phyloP scores from a whole-genome alignment of 2,888 invertebrate genomes.

The Actias luna region DNA sequence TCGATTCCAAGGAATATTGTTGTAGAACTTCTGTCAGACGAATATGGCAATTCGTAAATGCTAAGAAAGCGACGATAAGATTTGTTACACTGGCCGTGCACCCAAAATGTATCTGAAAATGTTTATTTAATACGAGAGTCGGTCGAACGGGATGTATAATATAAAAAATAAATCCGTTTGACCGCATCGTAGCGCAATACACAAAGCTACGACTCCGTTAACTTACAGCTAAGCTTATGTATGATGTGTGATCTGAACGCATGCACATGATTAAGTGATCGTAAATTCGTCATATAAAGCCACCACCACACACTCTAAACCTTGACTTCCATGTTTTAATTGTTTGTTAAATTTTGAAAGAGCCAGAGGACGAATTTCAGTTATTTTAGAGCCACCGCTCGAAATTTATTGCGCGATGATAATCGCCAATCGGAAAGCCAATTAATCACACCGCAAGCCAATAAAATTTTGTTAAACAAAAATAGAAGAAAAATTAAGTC shows the following conservation, averaged over 20 bases:
- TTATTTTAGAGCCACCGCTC: constrained; percentile 37
- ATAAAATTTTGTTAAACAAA: constrained; percentile 67
- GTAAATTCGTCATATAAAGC: constrained; percentile 66
- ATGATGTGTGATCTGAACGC: constrained; percentile 72
- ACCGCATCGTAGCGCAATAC: constrained; percentile 47
- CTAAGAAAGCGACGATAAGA: constrained; percentile 42
- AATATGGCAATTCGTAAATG: not conserved
- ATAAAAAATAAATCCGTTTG: constrained; percentile 34
- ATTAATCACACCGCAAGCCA: constrained; percentile 81
- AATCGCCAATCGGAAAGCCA: constrained; percentile 60
- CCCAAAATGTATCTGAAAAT: constrained; percentile 55
- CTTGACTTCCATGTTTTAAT: constrained; percentile 73
- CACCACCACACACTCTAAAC: constrained; percentile 82
- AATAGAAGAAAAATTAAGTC: constrained; percentile 70
- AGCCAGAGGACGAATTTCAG: constrained; percentile 54
- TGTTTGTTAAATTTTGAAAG: constrained; percentile 76
- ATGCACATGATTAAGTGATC: constrained; percentile 78
- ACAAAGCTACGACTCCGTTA: constrained; percentile 62
- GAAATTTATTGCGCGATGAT: constrained; percentile 37
- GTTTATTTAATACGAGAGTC: constrained; percentile 41
- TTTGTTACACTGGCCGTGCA: constrained; percentile 65
- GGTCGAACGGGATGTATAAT: constrained; percentile 40
- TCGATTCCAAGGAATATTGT: no score
- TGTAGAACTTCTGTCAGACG: not conserved
- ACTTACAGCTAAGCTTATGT: constrained; percentile 69